phyloP scores from a whole-genome alignment of 1,140 invertebrate species.

The Monomorium pharaonis region DNA sequence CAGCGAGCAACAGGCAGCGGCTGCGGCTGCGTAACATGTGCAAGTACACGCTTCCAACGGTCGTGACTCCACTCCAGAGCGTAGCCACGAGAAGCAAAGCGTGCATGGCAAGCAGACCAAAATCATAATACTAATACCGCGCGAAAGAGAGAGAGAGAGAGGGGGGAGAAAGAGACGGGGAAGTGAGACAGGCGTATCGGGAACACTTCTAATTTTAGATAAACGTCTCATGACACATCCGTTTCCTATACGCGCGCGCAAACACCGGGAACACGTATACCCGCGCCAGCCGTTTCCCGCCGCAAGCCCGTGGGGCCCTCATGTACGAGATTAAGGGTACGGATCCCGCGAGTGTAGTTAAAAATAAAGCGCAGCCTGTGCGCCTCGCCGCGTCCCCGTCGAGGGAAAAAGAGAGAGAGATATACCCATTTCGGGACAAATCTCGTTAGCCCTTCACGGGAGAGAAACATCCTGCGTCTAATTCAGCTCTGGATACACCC shows the following conservation, averaged over 20 bases:
- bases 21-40: conserved; percentile 50
- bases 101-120: conserved; percentile 30
- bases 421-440: neutral
- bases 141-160: neutral
- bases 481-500: neutral
- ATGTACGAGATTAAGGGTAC: conserved; percentile 16
- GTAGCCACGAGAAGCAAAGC: conserved; percentile 34
- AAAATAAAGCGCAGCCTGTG: conserved; percentile 36
- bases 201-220: conserved; percentile 55
- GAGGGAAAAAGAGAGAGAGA: neutral
- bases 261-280: conserved; percentile 36
- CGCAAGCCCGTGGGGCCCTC: neutral
- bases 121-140: conserved; percentile 55
- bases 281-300: conserved; percentile 47
- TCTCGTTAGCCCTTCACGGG: neutral
- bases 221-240: conserved; percentile 42
- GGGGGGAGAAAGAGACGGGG: neutral
- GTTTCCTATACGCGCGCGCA: conserved; percentile 35
- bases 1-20: conserved; percentile 16
- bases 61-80: conserved; percentile 32
- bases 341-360: conserved; percentile 48
- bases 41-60: conserved; percentile 55
- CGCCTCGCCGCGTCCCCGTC: neutral
- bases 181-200: conserved; percentile 24
- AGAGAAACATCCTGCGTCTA: conserved; percentile 3